phyloP scores from a whole-genome alignment of 2,888 invertebrate genomes.

The Stratiomys singularior region DNA sequence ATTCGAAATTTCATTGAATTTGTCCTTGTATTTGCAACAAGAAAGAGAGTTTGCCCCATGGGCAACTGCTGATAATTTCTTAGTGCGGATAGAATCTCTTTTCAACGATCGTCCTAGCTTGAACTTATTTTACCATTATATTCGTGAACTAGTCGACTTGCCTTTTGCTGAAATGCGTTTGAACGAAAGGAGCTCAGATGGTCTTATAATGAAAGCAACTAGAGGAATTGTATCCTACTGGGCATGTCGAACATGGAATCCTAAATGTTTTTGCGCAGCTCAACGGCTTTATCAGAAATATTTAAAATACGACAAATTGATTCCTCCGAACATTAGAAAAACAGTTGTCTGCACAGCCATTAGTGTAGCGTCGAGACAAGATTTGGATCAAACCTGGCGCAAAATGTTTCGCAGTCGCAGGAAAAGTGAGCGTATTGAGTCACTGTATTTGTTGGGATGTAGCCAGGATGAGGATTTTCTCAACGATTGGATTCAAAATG shows the following conservation, averaged over 20 bases:
- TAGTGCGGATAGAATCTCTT: neutral
- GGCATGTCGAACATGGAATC: slow-evolving; percentile 17
- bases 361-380: neutral
- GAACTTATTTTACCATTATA: neutral
- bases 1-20: slow-evolving; percentile 56
- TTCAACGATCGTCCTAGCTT: neutral
- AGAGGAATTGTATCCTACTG: neutral
- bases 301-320: neutral
- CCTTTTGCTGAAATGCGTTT: neutral
- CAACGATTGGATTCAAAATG: neutral
- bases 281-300: neutral
- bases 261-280: slow-evolving; percentile 1
- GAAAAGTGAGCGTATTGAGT: neutral
- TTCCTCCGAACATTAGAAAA: neutral
- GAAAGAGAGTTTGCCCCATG: slow-evolving; percentile 63
- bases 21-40: slow-evolving; percentile 59
- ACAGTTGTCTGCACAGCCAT: slow-evolving; percentile 6
- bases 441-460: neutral
- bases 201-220: neutral
- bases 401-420: neutral
- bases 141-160: neutral
- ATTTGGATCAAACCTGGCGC: neutral
- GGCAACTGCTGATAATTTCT: slow-evolving; percentile 55
- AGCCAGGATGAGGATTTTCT: neutral
- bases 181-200: neutral